Base-by-base conservation (phyloP, 1,140 invertebrate genomes). In the Pseudomyrmex pallidus region DNA sequence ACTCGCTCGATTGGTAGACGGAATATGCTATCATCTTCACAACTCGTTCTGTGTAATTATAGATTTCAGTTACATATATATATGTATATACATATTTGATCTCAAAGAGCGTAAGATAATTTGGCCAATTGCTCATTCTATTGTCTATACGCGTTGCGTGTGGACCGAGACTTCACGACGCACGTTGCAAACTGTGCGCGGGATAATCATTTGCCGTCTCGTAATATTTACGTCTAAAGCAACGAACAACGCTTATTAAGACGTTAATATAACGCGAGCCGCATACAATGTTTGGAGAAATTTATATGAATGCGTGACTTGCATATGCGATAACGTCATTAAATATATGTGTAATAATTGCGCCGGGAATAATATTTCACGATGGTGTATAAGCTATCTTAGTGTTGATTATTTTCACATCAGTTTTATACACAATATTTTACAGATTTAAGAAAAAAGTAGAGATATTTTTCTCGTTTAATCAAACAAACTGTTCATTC, bases 191-290 rank as follows among this genome's bases (percentile, higher is more conserved):
- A 78, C 68, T 50, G 66, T 15, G 15, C 44, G 62, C 44, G 2
- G 52, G 35, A 35, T 35, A 68, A 78, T 70, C 76, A 57, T 78
- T 70, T 54, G 54, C 8, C 8, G 46, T 46, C n/a, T 35, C 44
- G 54, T 78, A 68, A 25, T 52, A 46, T 57, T 68, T 15, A 35
- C 44, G 13, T 73, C 56, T 50, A 25, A 13, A 50, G 35, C 74
- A 87, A 85, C 86, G 85, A 85, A 67, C 22, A 48, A 3, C 44
- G 52, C 13, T 46, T 56, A 73, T 84, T 54, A 56, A 54, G 35
- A 35, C 35, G 35, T 35, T 35, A 35, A 35, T 35, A 5, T 35
- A 5, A 35, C 35, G 35, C 35, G 35, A 5, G 35, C 35, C 35
- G 35, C 7, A 7, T 35, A 35, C 4, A 35, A 35, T 35, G 35